Conservation (phyloP, 2,888 invertebrate species). For the Cerastis leucographa region DNA sequence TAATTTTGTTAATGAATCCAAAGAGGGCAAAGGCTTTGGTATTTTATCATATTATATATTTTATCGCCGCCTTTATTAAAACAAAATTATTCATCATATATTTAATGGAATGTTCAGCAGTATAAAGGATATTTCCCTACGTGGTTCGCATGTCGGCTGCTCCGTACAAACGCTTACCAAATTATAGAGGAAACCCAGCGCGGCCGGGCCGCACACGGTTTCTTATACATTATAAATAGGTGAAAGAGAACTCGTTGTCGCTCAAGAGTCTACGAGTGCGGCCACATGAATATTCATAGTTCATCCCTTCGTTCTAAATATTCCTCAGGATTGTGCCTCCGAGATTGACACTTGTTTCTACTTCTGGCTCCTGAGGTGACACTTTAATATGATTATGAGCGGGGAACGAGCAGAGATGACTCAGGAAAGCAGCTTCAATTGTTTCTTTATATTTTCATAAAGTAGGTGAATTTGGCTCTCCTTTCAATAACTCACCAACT, state of each 20-base stretch:
- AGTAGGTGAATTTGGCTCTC: slow-evolving; percentile 32
- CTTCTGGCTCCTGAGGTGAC: slow-evolving; percentile 65
- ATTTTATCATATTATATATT: no score
- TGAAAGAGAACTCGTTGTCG: slow-evolving; percentile 72
- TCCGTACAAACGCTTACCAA: slow-evolving; percentile 50
- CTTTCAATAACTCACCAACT: slow-evolving; percentile 10
- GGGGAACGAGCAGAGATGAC: slow-evolving; percentile 36
- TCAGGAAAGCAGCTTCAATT: slow-evolving; percentile 52
- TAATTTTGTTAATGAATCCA: not conserved
- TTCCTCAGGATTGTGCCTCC: slow-evolving; percentile 68
- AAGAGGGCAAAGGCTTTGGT: not conserved
- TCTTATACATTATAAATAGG: slow-evolving; percentile 75
- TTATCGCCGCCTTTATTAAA: slow-evolving; percentile 26
- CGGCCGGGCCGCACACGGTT: slow-evolving; percentile 43
- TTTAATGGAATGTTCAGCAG: slow-evolving; percentile 46
- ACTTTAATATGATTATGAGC: slow-evolving; percentile 65
- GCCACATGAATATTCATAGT: slow-evolving; percentile 81
- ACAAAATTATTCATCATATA: slow-evolving; percentile 40
- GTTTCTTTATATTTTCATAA: slow-evolving; percentile 53
- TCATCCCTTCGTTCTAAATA: slow-evolving; percentile 71
- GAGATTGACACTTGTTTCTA: slow-evolving; percentile 73
- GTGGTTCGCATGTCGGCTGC: slow-evolving; percentile 27
- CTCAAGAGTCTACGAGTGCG: slow-evolving; percentile 73
- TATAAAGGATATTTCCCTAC: slow-evolving; percentile 46
- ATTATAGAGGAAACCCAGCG: slow-evolving; percentile 38